Evolutionary conservation across 1,140 invertebrate genomes (phyloP).

Genomic region (Temnothorax longispinosus): DNA sequence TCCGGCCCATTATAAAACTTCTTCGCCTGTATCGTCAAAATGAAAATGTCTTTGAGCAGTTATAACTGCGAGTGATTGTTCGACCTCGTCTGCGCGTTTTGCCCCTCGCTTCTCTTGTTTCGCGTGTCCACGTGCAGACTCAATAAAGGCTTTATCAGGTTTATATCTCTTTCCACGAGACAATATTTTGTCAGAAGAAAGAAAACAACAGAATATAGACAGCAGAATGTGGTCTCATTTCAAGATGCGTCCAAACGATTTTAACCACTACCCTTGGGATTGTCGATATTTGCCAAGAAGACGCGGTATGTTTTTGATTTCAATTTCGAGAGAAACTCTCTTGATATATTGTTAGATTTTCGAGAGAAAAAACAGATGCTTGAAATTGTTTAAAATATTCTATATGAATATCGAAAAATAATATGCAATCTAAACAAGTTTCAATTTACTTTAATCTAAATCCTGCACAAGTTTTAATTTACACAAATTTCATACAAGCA

Average conservation of each 20-base stretch:
- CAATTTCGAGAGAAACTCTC: background rate
- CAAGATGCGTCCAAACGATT: slow-evolving; percentile 6
- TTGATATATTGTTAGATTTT: background rate
- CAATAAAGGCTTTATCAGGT: slow-evolving; percentile 54
- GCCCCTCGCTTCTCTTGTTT: slow-evolving; percentile 41
- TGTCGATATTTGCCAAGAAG: slow-evolving; percentile 23
- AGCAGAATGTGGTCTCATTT: slow-evolving; percentile 20
- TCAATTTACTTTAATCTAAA: background rate
- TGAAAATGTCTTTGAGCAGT: slow-evolving; percentile 13
- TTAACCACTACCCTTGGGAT: background rate
- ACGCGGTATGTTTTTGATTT: slow-evolving; percentile 11
- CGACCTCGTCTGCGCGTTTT: background rate
- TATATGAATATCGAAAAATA: background rate
- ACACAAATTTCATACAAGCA: background rate
- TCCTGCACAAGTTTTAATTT: background rate
- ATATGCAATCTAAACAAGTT: background rate
- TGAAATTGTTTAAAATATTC: background rate
- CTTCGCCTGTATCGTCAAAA: slow-evolving; percentile 16
- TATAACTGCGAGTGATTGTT: background rate
- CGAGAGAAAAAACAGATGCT: too few species aligned
- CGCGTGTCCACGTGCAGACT: slow-evolving; percentile 1
- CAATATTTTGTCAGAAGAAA: slow-evolving; percentile 29
- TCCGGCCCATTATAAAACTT: slow-evolving; percentile 2
- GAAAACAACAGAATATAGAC: slow-evolving; percentile 53
- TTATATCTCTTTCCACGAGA: background rate